Evolutionary conservation across 2,797 vertebrate species (phyloP), one percentile per base, ranked within the genome.

Genomic region (Oreortyx pictus): DNA sequence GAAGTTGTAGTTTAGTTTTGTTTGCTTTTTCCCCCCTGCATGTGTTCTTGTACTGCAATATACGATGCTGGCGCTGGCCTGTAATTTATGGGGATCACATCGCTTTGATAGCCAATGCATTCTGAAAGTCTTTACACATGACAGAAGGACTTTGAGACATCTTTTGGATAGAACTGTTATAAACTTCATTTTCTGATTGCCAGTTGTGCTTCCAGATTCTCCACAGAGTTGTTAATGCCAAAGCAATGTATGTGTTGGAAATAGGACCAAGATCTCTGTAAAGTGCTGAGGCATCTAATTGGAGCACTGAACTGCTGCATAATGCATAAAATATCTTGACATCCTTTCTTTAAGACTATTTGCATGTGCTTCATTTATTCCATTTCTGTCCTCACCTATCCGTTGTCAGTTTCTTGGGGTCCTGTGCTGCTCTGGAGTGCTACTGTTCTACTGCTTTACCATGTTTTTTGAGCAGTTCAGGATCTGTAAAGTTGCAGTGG

Each of bases 21-120:
- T 31, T 66, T 20, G 37, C 49, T 16, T 3, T 2, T 0, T 12
- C 65, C 0, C 11, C 31, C 7, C 37, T 1, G 6, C 49, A 27
- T 47, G 47, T 75, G 16, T 77, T 74, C 4, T 84, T 68, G 39
- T 52, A 73, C 12, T 82, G 29, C 66, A 12, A 64, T 74, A 7
- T 35, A 2, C 16, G 13, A 9, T 8, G 19, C 50, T 82, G 77
- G 14, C 6, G 2, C 44, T 54, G 62, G 15, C 60, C 43, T 17
- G 7, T 72, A 49, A 33, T 22, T n/a, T 64, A 0, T 37, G 23
- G 57, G 50, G n/a, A 41, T 68, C 23, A 6, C 43, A n/a, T 6
- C 9, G 5, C 5, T 43, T 85, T 80, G 59, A 54, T 66, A 46
- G n/a, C 54, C 65, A 78, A 0, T 41, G 11, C 1, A 0, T 62